Conservation (phyloP, 2,797 vertebrate species). For the Fratercula arctica region DNA sequence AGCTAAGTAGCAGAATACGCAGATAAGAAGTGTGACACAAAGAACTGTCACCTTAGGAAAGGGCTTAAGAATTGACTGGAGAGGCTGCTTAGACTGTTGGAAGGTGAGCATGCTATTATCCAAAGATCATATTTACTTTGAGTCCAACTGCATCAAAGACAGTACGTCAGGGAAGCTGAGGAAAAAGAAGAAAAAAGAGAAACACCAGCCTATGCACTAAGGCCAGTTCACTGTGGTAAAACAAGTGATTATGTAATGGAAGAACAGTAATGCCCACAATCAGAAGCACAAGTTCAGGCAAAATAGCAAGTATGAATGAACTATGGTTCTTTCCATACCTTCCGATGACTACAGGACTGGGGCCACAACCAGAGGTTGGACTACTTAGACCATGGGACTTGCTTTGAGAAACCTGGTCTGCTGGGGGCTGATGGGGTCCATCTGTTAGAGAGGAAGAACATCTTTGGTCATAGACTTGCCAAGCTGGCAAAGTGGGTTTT, state of each 20-base stretch:
- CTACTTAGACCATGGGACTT: neutral
- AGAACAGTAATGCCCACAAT: neutral
- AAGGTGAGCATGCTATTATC: constrained; percentile 18
- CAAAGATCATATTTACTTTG: constrained; percentile 23
- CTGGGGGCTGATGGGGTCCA: neutral
- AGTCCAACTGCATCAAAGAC: neutral
- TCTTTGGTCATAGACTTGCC: neutral
- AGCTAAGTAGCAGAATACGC: constrained; percentile 25
- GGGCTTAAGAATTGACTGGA: constrained; percentile 18
- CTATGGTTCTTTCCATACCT: neutral
- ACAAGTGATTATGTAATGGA: neutral
- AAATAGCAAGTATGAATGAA: neutral
- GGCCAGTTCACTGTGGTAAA: neutral
- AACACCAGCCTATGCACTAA: neutral
- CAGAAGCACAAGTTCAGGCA: neutral
- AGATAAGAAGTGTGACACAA: constrained; percentile 47
- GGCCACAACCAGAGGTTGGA: too few relatives aligned
- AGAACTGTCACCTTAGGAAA: constrained; percentile 58
- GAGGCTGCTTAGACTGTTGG: constrained; percentile 47
- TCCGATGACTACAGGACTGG: neutral
- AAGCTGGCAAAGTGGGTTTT: neutral
- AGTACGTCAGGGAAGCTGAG: neutral
- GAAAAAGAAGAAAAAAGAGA: neutral
- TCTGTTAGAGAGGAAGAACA: neutral
- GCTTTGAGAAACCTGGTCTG: neutral